Evolutionary conservation across 53 echinoderm and acorn worm genomes (phyloP), one percentile per base, ranked within the genome.

Genomic region (Echinarachnius parma): DNA sequence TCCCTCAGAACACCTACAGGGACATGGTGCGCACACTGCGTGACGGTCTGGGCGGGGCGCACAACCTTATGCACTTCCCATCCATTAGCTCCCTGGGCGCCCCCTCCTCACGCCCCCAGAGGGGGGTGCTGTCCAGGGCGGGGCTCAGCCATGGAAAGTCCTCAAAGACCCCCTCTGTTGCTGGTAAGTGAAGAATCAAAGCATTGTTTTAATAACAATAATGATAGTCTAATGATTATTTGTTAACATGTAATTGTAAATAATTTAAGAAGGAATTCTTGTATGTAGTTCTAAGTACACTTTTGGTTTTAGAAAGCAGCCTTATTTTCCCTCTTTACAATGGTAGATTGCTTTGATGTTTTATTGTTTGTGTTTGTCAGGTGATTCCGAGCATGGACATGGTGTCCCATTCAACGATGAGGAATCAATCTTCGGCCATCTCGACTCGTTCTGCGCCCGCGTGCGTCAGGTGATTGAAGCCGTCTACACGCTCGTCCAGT

Each of bases 21-120:
- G 87, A 91, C 75, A 98, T 88, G 76, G 86, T 98, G 5, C 85
- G 86, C n/a, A 88, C 80, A 36, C 83, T 91, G 42, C 79, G 86
- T n/a, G 98, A 98, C 48, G 92, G 79, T 52, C 91, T 98, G 3
- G 98, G 98, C 28, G 98, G 98, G 48, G 98, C 91, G 25, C 91
- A 98, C 46, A 85, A 91, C 54, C 78, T 98, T 60, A 98, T 88
- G 16, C 81, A 84, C 34, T 98, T 92, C 69, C 98, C 98, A 33
- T 98, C 98, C 27, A 92, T 98, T 56, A 98, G 98, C 49, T 98
- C 98, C 34, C 48, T 98, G 39, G 98, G 98, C 3, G 88, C 80
- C 9, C 86, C 89, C 5, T 82, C 91, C 20, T 71, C 86, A 16
- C 78, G 78, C 35, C 80, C 64, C 13, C 72, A 82, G 55, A 82